Evolutionary conservation across 2,888 invertebrate species (phyloP).

Genomic region (Megalurothrips usitatus): DNA sequence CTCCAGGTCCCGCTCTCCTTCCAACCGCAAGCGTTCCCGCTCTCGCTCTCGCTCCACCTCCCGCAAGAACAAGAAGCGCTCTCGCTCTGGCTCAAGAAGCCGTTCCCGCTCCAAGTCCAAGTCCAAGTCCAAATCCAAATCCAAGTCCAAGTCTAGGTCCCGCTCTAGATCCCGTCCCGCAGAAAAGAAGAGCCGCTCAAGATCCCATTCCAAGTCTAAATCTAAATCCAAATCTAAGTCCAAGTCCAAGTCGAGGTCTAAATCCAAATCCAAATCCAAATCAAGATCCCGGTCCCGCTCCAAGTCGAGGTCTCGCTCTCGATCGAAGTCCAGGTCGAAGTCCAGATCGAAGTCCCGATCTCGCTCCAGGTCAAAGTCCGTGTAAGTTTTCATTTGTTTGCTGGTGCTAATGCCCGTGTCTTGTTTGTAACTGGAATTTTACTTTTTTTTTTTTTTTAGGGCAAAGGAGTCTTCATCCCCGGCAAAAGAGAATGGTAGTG

Average conservation of each 20-base stretch:
- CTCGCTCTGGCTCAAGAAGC: neutral
- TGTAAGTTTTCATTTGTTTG: neutral
- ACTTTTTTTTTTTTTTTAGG: neutral
- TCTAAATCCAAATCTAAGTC: neutral
- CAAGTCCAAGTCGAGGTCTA: neutral
- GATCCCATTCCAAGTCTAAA: neutral
- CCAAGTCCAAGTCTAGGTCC: neutral
- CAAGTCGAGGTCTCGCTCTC: neutral
- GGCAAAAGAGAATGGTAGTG: neutral
- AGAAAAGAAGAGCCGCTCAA: neutral
- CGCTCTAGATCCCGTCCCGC: neutral
- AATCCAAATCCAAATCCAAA: neutral
- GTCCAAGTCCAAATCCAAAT: neutral
- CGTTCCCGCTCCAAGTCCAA: neutral
- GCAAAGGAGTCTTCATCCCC: neutral
- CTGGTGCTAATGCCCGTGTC: neutral
- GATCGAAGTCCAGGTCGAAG: neutral
- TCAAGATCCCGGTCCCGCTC: neutral
- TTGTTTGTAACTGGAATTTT: neutral
- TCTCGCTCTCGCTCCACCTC: constrained; percentile 5
- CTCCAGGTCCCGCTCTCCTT: neutral
- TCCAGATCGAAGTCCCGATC: neutral
- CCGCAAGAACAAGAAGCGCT: neutral
- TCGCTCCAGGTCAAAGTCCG: neutral
- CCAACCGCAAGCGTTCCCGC: neutral